Base-by-base conservation (phyloP, 2,888 invertebrate species). In the Dexiosoma caninum region DNA sequence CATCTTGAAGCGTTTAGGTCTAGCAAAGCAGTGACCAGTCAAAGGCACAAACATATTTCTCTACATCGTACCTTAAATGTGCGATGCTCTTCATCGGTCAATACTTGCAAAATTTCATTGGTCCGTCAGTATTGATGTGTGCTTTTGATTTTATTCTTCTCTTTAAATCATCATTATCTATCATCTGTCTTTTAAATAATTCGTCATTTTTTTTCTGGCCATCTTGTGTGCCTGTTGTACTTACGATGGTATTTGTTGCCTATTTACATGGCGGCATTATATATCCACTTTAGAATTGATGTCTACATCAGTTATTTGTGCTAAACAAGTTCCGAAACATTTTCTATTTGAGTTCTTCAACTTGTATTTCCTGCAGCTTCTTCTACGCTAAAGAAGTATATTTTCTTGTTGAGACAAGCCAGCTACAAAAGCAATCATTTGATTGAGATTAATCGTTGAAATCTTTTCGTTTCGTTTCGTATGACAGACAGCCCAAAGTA, bases 361-460 rank as follows among this genome's bases (percentile, higher is more conserved):
- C 69, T 64, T 51, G 30, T 49, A 51, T 46, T 66, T 71, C 51
- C 69, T 71, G 14, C 30, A 67, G 27, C 37, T 57, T 57, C 49
- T 32, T 32, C 35, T 6, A 5, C 2, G 5, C 4, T 23, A 16
- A 19, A 40, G 21, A 9, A 57, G 30, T 12, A 37, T 37, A 10
- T 42, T 53, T n/a, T 53, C 19, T 64, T 67, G 40, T 40, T 55
- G 42, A 23, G 40, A 51, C 59, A 42, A n/a, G 37, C 27, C 27
- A 27, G 37, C 55, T 49, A 57, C 35, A 44, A 9, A 53, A 72
- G 16, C 76, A 49, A 57, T 62, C 75, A 82, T 83, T 81, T 87
- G 87, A 88, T 87, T 87, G 88, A 88, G 87, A 88, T 88, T 88
- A 88, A 88, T 88, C 86, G 87, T 64, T 74, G 42, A 75, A 76